Evolutionary conservation across 1,140 invertebrate genomes (phyloP), one percentile per base, ranked within the genome.

Genomic region (Dufourea novaeangliae): DNA sequence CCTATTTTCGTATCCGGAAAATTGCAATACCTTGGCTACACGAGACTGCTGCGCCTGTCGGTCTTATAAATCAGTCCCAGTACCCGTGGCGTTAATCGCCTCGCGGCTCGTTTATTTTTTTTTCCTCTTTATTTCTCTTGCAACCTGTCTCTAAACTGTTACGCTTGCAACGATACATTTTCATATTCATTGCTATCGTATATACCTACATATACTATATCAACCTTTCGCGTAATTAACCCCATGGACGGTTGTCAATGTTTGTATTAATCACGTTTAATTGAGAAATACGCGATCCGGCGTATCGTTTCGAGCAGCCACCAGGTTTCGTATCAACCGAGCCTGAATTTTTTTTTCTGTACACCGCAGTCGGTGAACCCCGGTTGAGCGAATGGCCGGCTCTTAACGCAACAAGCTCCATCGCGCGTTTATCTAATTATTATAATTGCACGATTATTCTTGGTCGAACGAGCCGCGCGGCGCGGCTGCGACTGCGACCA

Each of bases 1-100:
- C 86, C 88, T 91, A 91, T 92, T 92, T 91, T 91, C 90, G 84
- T 89, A 91, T 91, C 90, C 87, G 88, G 90, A 89, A 92, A 92
- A 92, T 92, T 91, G 91, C 89, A 89, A 87, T 90, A 83, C 82
- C 82, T 77, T 64, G 50, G 80, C 63, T 50, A 68, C 79, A 57
- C 59, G 67, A 56, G 62, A 50, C 50, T 62, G 50, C 41, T 22
- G 56, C 27, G 25, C 29, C 63, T 83, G 74, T 64, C 64, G 41
- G 70, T 59, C 56, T 83, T 78, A 79, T 83, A 83, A 83, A 83
- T 83, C 82, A 79, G 76, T 66, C 71, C 32, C 37, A n/a, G 20
- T n/a, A 22, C 5, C 57, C 3, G n/a, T 14, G 10, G 20, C 66
- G 74, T 62, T 77, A 77, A 77, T 71, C 67, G 67, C 20, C 37